phyloP scores from a whole-genome alignment of 2,888 invertebrate genomes.

The Andrena chrysosceles region DNA sequence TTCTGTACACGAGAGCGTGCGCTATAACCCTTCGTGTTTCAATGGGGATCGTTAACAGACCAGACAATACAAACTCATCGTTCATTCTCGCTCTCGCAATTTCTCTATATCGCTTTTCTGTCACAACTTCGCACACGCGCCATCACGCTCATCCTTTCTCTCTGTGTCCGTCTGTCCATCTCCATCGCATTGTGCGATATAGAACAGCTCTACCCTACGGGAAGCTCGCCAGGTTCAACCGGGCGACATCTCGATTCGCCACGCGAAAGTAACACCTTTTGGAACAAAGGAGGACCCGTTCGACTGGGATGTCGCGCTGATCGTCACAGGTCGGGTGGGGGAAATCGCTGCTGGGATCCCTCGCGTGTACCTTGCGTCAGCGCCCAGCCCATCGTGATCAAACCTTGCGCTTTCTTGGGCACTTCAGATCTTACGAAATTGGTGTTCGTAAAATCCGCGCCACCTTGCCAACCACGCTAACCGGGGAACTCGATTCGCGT shows the following conservation, averaged over 20 bases:
- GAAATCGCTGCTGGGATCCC: not conserved
- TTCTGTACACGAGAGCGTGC: not conserved
- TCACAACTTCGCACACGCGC: conserved; percentile 29
- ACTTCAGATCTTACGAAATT: not conserved
- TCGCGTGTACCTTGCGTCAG: not conserved
- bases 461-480: not conserved
- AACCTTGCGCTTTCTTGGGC: not conserved
- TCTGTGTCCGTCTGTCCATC: conserved; percentile 79
- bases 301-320: not conserved
- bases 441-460: not conserved
- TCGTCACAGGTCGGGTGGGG: not conserved
- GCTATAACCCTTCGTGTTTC: not conserved
- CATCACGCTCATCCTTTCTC: conserved; percentile 36
- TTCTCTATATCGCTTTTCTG: not conserved
- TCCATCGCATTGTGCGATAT: conserved; percentile 58
- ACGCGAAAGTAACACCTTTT: not conserved
- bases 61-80: conserved; percentile 31
- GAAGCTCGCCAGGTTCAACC: not conserved
- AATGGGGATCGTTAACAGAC: conserved; percentile 33
- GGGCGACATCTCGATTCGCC: conserved; percentile 15
- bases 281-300: not conserved
- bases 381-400: not conserved
- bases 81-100: conserved; percentile 5
- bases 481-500: not conserved
- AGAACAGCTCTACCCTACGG: conserved; percentile 14